phyloP scores from a whole-genome alignment of 2,888 invertebrate genomes.

The Diloba caeruleocephala region DNA sequence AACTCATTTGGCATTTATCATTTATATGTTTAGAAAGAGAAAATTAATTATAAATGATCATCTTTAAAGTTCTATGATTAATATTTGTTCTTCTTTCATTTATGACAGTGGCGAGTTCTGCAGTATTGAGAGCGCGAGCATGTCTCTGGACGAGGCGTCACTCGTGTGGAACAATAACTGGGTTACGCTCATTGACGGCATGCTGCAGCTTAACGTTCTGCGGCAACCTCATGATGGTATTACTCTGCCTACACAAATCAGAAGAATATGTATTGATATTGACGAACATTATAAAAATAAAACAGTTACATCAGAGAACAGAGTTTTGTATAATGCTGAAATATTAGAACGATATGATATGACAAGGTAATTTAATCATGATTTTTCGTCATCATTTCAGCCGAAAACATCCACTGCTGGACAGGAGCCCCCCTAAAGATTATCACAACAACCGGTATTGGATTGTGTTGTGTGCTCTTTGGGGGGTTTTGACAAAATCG shows the following conservation, averaged over 20 bases:
- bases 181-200: slow-evolving; percentile 94
- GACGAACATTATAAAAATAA: slow-evolving; percentile 32
- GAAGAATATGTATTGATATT: slow-evolving; percentile 51
- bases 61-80: too few species aligned
- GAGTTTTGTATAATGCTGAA: slow-evolving; percentile 22
- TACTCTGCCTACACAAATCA: slow-evolving; percentile 88
- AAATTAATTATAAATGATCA: too few species aligned
- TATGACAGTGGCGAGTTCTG: slow-evolving; percentile 66
- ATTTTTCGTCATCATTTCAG: too few species aligned
- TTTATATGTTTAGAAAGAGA: too few species aligned
- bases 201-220: slow-evolving; percentile 93
- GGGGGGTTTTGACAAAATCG: too few species aligned
- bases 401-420: too few species aligned
- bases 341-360: slow-evolving; percentile 22
- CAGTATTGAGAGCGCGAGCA: slow-evolving; percentile 53
- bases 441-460: too few species aligned
- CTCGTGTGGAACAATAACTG: slow-evolving; percentile 92
- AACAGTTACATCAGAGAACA: background rate
- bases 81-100: too few species aligned
- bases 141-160: slow-evolving; percentile 61
- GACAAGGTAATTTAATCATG: slow-evolving; percentile 25
- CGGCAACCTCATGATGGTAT: slow-evolving; percentile 89
- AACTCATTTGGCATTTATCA: too few species aligned
- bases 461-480: too few species aligned
- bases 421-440: too few species aligned